Evolutionary conservation across 2,113 vertebrate genomes (phyloP).

Genomic region (Platysternon megacephalum): DNA sequence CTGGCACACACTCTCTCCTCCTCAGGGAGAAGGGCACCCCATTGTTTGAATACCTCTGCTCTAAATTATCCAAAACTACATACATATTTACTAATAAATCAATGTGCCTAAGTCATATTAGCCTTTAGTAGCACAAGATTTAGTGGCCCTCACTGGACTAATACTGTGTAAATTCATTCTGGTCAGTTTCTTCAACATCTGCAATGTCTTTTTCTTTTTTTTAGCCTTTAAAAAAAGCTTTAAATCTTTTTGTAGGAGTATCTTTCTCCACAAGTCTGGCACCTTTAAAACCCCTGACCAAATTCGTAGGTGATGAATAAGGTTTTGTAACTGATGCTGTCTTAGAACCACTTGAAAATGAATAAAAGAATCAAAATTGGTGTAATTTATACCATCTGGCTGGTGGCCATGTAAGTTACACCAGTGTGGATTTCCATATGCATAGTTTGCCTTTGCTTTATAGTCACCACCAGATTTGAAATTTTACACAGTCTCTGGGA

Average conservation of each 20-base stretch:
- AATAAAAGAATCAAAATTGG: constrained; percentile 5
- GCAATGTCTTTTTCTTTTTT: neutral
- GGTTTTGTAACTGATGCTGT: constrained; percentile 24
- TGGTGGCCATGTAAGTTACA: neutral
- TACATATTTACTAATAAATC: neutral
- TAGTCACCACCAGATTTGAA: neutral
- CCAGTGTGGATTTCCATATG: neutral
- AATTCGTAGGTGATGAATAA: neutral
- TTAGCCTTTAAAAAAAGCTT: neutral
- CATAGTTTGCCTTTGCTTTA: neutral
- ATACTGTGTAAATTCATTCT: neutral
- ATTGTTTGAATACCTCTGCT: neutral
- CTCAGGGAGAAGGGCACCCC: neutral
- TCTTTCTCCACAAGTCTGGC: neutral
- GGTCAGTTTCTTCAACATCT: neutral
- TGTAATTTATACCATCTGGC: neutral
- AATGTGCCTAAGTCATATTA: neutral
- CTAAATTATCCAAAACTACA: neutral
- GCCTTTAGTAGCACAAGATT: neutral
- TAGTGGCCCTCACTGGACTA: neutral
- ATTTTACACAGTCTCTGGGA: neutral
- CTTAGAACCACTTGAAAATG: neutral
- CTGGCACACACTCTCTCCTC: neutral
- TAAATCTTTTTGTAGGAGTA: neutral
- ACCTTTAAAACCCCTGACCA: neutral